Evolutionary conservation across 2,888 invertebrate species (phyloP), one percentile per base, ranked within the genome.

Genomic region (Siphonodentalium dalli): DNA sequence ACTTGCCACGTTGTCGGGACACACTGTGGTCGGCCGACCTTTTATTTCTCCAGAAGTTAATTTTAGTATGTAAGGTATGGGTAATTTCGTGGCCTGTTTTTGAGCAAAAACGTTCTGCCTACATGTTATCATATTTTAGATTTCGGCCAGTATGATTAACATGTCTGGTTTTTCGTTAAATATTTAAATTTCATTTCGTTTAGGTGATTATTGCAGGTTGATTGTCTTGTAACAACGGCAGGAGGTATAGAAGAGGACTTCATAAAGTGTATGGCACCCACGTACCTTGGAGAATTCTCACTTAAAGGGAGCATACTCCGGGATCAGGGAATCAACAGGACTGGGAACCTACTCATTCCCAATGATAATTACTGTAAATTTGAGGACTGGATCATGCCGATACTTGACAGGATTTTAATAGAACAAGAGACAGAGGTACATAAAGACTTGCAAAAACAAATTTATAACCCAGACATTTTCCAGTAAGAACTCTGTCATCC

Each of bases 241-340:
- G 99, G 99, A 1, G 99, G 99, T 0, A 86, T 99, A 0, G 99
- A 99, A 82, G 99, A 99, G 83, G 99, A 99, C 84, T 88, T 99
- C 39, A 99, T 99, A 37, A 99, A 99, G 85, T 99, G 99, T 79
- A 85, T 99, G 48, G 93, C 93, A 1, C 92, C 95, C 0, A 98
- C 97, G 0, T 96, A 88, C 71, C 79, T 99, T 44, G 99, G 98
- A 0, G 92, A 94, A 73, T 98, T 97, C 78, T 84, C 88, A 74
- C 84, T 96, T 47, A 87, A 88, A 66, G 97, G 96, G 0, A 88
- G 68, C 28, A 72, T 73, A 31, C 85, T 97, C 18, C 85, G 97
- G 46, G 88, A 91, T 13, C 87, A 89, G 46, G 99, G 94, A 5
- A 89, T 96, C 46, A 96, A 96, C 81, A 84, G 93, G 62, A 92